These are phyloP conservation scores for Netelia melanura DNA, from an alignment of 2,888 invertebrate genomes.

Conservation along the genomic window DNA sequence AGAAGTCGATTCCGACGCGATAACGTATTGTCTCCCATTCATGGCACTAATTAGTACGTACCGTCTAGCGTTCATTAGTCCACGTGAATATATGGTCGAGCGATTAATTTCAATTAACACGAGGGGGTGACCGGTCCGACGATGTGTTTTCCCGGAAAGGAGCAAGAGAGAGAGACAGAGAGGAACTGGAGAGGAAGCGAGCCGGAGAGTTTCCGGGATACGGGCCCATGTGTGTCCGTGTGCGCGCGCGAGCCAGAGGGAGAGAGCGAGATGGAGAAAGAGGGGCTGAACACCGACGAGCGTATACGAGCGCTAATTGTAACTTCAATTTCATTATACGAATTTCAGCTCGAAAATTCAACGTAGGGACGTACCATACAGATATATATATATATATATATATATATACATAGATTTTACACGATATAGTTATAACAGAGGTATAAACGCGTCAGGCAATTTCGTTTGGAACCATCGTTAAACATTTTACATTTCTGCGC, in stretches of 20 bases:
- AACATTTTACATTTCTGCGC: background rate
- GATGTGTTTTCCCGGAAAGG: constrained; percentile 59
- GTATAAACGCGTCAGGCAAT: constrained; percentile 23
- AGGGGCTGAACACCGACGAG: constrained; percentile 24
- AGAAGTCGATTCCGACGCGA: constrained; percentile 67
- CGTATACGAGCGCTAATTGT: constrained; percentile 63
- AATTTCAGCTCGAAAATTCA: constrained; percentile 54
- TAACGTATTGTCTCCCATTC: constrained; percentile 73
- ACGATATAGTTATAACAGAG: background rate
- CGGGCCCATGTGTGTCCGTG: constrained; percentile 33
- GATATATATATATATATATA: background rate
- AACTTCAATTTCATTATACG: constrained; percentile 65
- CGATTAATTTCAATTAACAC: constrained; percentile 77
- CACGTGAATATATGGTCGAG: constrained; percentile 69
- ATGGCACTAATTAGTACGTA: constrained; percentile 72
- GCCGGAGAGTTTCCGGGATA: constrained; percentile 11
- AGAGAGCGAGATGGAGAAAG: constrained; percentile 12
- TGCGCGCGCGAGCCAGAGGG: constrained; percentile 15
- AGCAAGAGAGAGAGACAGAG: constrained; percentile 8
- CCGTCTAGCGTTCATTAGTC: constrained; percentile 74
- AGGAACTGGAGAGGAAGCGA: constrained; percentile 15
- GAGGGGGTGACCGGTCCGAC: constrained; percentile 63
- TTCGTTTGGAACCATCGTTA: constrained; percentile 5
- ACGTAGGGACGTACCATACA: background rate
- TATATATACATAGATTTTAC: background rate